Percentiles rank a stretch among this genome's conserved stretches.
Conservation (phyloP, 2,797 vertebrate species). For the Cichlasoma orientale region DNA sequence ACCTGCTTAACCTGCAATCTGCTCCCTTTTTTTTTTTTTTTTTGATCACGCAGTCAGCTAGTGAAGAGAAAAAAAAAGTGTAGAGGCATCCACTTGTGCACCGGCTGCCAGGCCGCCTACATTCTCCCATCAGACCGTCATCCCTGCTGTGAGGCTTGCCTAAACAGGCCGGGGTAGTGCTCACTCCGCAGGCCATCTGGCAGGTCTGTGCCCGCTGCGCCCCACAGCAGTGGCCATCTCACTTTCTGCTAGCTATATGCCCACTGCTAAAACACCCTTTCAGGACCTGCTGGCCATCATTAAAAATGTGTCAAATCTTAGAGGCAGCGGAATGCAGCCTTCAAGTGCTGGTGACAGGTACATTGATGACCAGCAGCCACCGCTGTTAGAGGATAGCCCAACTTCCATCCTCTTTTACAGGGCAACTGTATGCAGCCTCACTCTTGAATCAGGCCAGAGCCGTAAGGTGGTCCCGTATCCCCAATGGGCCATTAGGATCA, state of each 20-base stretch:
- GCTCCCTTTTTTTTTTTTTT: not conserved
- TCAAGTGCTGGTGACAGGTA: not conserved
- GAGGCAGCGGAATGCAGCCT: not conserved
- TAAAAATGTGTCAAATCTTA: not conserved
- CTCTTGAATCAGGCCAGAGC: not conserved
- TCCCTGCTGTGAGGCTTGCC: not conserved
- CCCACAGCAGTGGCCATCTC: not conserved
- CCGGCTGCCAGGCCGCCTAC: not conserved
- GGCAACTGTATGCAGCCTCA: not conserved
- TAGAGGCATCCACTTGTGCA: not conserved
- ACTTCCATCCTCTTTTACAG: not conserved
- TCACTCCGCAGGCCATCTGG: slow-evolving; percentile 3
- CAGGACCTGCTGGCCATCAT: not conserved
- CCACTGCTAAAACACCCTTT: not conserved
- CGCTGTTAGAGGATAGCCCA: not conserved
- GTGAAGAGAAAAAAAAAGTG: not conserved
- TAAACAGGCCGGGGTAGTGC: not conserved
- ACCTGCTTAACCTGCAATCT: not conserved
- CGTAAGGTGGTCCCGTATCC: not conserved
- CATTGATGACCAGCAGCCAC: not conserved
- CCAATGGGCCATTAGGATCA: not conserved
- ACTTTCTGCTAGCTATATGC: slow-evolving; percentile 1
- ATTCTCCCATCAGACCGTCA: slow-evolving; percentile 3
- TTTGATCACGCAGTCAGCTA: not conserved
- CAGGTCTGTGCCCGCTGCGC: not conserved